Base-by-base conservation (phyloP, 2,113 vertebrate genomes). In the Chamaetylas fuelleborni region DNA sequence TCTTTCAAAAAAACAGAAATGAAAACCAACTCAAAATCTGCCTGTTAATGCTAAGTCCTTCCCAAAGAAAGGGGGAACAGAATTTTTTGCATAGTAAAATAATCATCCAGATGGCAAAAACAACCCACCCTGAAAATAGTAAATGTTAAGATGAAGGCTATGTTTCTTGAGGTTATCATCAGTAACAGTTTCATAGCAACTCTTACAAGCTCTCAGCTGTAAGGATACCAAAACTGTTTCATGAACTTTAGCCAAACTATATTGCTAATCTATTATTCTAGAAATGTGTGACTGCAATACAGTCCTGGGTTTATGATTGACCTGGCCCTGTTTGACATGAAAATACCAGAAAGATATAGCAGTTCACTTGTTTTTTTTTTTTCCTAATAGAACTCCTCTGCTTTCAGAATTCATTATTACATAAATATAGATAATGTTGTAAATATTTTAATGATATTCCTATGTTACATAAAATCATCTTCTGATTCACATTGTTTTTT, bases 51-150 rank as follows among this genome's bases (percentile, higher is more conserved):
- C 28, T 56, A 76, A 56, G 8, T 42, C 43, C 43, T 89, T 84
- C 25, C 6, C 12, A 82, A 88, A 90, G 50, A 88, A 86, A 92
- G 5, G 7, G 40, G 25, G 16, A 31, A 61, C 31, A 2, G 11
- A 61, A 83, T 61, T 57, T 86, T 82, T 96, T 94, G 58, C 66
- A 73, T 14, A 90, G 67, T 40, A 90, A 83, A 96, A 93, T 82
- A 77, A 50, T 90, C 33, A 92, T 50, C 48, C 85, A 93, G 66
- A 92, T 80, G 76, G 74, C 38, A 90, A 93, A 95, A 86, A 61
- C 48, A 80, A 58, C 33, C 29, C 58, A 42, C 3, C 4, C 47
- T 65, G 42, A 86, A 72, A 86, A 65, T 8, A 33, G 62, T 74
- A 50, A 69, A 65, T 33, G 22, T 65, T 86, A 92, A 76, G 38